A percentile compares a stretch with the other conserved stretches of the same genome.
Evolutionary conservation across 1,140 invertebrate genomes (phyloP).

Genomic region (Conus betulinus): DNA sequence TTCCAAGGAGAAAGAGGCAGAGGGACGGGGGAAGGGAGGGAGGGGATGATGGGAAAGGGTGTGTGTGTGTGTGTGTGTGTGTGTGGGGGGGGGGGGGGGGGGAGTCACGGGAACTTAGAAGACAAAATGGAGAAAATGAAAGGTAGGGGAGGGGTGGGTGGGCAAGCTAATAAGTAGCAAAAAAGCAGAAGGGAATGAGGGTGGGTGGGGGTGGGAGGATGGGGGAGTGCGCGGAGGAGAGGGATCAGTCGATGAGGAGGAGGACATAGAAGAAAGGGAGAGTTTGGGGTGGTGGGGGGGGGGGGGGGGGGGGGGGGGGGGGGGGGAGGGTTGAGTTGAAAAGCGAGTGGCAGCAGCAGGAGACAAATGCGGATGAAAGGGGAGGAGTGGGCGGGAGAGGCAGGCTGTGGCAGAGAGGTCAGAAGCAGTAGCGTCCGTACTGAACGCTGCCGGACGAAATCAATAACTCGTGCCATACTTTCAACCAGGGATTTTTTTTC

Average conservation of each 20-base stretch:
- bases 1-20: too few species aligned
- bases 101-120: neutral
- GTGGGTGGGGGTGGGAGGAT: neutral
- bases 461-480: neutral
- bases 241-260: slow-evolving; percentile 11
- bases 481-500: neutral
- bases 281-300: slow-evolving; percentile 12
- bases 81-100: neutral
- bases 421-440: too few species aligned
- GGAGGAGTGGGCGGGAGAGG: neutral
- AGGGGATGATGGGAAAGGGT: neutral
- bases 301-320: slow-evolving; percentile 7
- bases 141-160: neutral
- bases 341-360: neutral
- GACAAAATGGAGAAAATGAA: neutral
- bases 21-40: neutral
- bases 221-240: slow-evolving; percentile 23
- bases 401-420: neutral
- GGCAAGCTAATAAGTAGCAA: neutral
- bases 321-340: neutral
- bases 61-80: too few species aligned
- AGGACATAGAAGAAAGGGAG: slow-evolving; percentile 5
- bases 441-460: neutral
- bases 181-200: neutral
- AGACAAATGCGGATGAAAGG: neutral